Conservation (phyloP, 2,888 invertebrate species). For the Cecidostiba fungosa region DNA sequence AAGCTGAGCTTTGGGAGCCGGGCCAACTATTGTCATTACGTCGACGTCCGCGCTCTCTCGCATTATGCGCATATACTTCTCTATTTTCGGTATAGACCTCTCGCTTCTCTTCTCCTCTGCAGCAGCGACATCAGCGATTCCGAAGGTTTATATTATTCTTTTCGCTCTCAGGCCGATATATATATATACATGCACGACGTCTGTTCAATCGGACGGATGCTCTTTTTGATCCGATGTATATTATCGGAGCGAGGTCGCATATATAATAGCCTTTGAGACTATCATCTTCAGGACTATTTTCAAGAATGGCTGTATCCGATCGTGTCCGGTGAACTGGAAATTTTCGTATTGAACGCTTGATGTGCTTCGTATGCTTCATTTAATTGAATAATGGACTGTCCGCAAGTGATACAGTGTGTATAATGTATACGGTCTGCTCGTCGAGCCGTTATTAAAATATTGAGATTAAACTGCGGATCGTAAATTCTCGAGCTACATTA, state of each 20-base stretch:
- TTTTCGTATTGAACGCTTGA: background rate
- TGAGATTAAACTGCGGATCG: conserved; percentile 24
- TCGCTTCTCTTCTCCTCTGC: background rate
- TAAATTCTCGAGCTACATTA: conserved; percentile 11
- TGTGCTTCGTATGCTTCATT: background rate
- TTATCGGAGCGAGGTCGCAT: background rate
- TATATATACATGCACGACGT: background rate
- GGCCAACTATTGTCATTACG: conserved; percentile 74
- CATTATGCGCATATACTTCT: conserved; percentile 68
- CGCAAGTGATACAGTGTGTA: background rate
- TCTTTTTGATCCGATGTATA: background rate
- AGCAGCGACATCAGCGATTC: conserved; percentile 40
- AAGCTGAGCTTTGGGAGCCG: conserved; percentile 68
- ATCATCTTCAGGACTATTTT: background rate
- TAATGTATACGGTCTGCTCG: background rate
- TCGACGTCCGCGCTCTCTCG: conserved; percentile 65
- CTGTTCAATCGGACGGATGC: conserved; percentile 21
- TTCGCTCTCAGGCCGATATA: background rate
- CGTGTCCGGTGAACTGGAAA: background rate
- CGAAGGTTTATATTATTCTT: conserved; percentile 21
- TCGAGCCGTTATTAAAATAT: conserved; percentile 30
- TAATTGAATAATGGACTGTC: background rate
- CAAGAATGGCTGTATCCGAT: background rate
- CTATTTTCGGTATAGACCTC: background rate
- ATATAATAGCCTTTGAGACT: background rate